These are phyloP conservation scores for Poliocrania exsul DNA, from an alignment of 2,797 vertebrate species.

Conservation along the genomic window DNA sequence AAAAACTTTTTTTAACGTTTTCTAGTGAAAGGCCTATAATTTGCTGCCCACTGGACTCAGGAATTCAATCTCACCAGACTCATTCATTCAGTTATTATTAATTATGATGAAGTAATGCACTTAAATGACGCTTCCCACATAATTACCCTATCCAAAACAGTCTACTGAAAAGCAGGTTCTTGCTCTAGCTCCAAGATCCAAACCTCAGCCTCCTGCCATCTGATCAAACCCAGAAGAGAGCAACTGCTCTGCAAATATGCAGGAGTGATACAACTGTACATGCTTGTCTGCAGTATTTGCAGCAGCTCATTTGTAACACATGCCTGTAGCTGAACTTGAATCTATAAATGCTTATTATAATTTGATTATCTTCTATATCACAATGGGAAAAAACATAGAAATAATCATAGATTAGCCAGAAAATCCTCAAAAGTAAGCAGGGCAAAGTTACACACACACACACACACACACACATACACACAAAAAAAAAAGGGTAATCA, in stretches of 20 bases:
- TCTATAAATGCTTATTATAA: background rate
- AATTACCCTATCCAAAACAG: conserved; percentile 5
- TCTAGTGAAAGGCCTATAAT: background rate
- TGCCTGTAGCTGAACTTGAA: background rate
- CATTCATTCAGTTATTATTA: background rate
- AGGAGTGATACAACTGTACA: background rate
- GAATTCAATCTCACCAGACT: background rate
- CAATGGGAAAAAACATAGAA: background rate
- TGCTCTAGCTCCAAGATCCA: background rate
- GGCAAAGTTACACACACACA: background rate
- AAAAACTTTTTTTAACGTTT: background rate
- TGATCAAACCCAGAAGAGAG: background rate
- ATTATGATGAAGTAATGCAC: background rate
- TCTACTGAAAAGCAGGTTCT: conserved; percentile 27
- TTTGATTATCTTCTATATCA: background rate
- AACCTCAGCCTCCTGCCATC: background rate
- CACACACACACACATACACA: too few relatives aligned
- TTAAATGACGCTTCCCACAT: background rate
- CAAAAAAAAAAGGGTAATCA: too few relatives aligned
- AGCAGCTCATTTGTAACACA: background rate
- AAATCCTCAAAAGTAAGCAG: background rate
- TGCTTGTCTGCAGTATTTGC: background rate
- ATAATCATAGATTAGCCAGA: background rate
- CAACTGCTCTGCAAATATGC: background rate
- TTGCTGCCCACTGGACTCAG: background rate